Conservation (phyloP, 2,113 vertebrate species). For the Etia nguti region DNA sequence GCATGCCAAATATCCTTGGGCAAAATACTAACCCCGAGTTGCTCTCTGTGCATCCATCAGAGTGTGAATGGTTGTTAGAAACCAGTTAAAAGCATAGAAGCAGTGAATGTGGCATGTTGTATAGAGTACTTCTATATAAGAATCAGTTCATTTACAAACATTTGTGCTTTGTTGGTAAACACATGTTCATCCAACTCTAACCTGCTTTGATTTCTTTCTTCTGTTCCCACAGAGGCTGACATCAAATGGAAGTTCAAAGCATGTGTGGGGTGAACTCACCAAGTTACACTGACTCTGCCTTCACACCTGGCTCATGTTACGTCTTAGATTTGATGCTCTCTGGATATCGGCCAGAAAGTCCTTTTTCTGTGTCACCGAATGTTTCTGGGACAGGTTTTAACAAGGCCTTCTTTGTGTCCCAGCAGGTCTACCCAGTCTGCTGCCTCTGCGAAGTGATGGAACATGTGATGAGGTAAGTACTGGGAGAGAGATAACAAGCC, state of each 20-base stretch:
- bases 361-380: slow-evolving; percentile 12
- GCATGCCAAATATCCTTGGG: neutral
- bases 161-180: neutral
- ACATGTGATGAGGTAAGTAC: slow-evolving; percentile 5
- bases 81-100: neutral
- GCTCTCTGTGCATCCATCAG: neutral
- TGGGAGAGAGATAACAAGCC: slow-evolving; percentile 9
- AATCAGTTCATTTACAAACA: neutral
- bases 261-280: neutral
- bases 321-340: neutral
- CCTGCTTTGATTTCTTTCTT: neutral
- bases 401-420: slow-evolving; percentile 35
- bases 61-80: neutral
- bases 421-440: neutral
- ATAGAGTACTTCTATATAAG: neutral
- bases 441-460: slow-evolving; percentile 25
- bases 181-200: neutral
- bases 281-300: neutral
- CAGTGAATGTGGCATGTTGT: neutral
- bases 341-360: neutral
- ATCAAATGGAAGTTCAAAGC: slow-evolving; percentile 15
- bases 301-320: slow-evolving; percentile 16
- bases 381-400: slow-evolving; percentile 28
- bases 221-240: neutral
- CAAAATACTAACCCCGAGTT: neutral